Base-by-base conservation (phyloP, 1,140 invertebrate genomes). In the Archivesica marissinica region DNA sequence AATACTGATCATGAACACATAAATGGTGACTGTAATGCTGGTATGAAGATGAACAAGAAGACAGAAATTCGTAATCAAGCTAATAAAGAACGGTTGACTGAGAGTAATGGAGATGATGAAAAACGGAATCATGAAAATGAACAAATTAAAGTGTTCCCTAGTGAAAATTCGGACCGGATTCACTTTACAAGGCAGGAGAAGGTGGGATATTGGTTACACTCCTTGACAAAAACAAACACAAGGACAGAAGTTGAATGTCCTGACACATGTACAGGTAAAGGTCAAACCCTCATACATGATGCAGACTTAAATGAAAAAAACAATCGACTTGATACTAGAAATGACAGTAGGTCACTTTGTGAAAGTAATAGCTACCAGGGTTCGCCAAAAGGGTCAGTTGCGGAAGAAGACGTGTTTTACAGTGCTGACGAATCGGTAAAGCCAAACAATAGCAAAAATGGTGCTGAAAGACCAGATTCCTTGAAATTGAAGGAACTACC, bases 361-460 rank as follows among this genome's bases (percentile, higher is more conserved):
- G 50, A 52, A 52, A 52, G 23, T 17, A n/a, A 64, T 25, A 64
- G 59, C n/a, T n/a, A n/a, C n/a, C n/a, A n/a, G 17, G 38, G 23
- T 4, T 64, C 59, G 13, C 38, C 59, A 3, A 33, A 72, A 72
- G 23, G 66, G 4, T 70, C 38, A 23, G 20, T 44, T 25, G 68
- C 25, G 23, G 77, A 86, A n/a, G 78, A 81, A 20, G 78, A 86
- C 1, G 84, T 79, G 47, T 86, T 86, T 86, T 76, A 50, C 25
- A 64, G 64, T 70, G 64, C 52, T 33, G 64, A 78, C 17, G 84
- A 78, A 50, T 47, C n/a, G 7, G 9, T 9, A 13, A 72, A 52
- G 30, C n/a, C 17, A 2, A 61, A 41, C 2, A 20, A 33, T 35
- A 66, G 41, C 25, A 72, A 59, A 28, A 74, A 2, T 1, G 33